A percentile compares a stretch with the other conserved stretches of the same genome.
Conservation (phyloP, 2,113 vertebrate genomes). For the Eclectus roratus region DNA sequence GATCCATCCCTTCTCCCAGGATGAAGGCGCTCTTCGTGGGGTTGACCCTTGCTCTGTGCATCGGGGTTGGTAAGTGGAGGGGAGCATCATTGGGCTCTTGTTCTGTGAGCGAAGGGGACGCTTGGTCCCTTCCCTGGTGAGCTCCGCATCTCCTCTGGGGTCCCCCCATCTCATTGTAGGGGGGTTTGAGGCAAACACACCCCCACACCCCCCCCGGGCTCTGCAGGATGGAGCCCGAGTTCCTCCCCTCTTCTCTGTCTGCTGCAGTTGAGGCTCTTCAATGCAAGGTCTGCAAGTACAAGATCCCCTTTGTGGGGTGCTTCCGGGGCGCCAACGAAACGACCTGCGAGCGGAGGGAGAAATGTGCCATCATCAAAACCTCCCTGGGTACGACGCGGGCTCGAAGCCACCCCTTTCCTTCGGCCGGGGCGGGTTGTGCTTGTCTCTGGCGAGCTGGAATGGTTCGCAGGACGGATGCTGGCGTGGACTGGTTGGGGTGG, state of each 20-base stretch:
- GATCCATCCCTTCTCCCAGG: not conserved
- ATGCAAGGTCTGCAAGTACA: constrained; percentile 24
- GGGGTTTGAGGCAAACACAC: no score
- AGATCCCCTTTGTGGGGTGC: not conserved
- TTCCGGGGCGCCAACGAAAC: not conserved
- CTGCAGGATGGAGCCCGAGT: rapidly evolving
- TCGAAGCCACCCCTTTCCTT: rapidly evolving
- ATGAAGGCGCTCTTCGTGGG: not conserved
- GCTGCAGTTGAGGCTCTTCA: not conserved
- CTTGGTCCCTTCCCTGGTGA: not conserved
- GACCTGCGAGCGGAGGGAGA: not conserved
- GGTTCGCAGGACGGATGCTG: rapidly evolving
- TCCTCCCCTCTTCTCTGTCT: rapidly evolving
- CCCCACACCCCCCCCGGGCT: rapidly evolving
- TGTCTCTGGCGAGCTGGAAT: rapidly evolving
- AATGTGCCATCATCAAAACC: not conserved
- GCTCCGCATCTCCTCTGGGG: not conserved
- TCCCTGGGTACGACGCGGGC: not conserved
- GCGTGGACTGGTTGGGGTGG: not conserved
- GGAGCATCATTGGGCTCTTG: not conserved
- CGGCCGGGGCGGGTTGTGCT: rapidly evolving
- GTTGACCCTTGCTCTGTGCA: not conserved
- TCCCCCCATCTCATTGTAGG: rapidly evolving
- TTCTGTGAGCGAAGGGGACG: rapidly evolving
- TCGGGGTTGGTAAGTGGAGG: not conserved